Conservation (phyloP, 2,888 invertebrate genomes). For the Dolomedes plantarius region DNA sequence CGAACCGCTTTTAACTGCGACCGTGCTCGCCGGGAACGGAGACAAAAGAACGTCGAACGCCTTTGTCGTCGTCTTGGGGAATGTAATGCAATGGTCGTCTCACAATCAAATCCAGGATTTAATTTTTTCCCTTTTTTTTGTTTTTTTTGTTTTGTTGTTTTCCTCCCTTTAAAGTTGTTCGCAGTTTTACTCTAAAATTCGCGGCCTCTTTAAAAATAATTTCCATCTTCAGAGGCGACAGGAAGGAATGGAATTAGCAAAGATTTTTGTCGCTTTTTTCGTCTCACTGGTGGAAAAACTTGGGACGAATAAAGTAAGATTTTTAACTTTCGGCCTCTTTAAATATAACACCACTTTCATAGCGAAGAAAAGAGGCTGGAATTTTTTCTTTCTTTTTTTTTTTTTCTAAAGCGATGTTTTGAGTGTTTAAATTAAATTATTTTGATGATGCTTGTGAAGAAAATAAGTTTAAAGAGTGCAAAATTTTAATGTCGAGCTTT, state of each 20-base stretch:
- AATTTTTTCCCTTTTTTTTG: conserved; percentile 13
- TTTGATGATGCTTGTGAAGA: conserved; percentile 3
- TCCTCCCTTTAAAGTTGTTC: conserved; percentile 14
- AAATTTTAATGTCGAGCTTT: not conserved
- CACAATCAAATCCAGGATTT: conserved; percentile 50
- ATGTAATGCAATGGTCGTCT: conserved; percentile 35
- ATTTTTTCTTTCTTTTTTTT: not conserved
- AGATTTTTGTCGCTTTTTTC: conserved; percentile 26
- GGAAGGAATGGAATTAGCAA: conserved; percentile 15
- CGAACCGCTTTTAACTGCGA: conserved; percentile 67
- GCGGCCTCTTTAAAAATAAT: conserved; percentile 32
- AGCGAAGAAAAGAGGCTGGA: not conserved
- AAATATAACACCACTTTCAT: conserved; percentile 1
- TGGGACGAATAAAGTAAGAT: conserved; percentile 14
- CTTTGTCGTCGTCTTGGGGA: conserved; percentile 45
- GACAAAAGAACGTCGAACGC: conserved; percentile 62
- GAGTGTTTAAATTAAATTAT: conserved; percentile 28
- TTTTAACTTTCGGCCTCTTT: conserved; percentile 40
- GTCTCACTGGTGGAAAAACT: conserved; percentile 20
- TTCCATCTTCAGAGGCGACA: conserved; percentile 59
- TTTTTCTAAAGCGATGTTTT: not conserved
- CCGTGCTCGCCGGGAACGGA: conserved; percentile 55
- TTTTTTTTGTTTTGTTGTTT: conserved; percentile 5
- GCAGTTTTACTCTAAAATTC: conserved; percentile 41
- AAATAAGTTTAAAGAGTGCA: conserved; percentile 14